These are phyloP conservation scores for Cheilosia grossa DNA, from an alignment of 2,888 invertebrate species.

Conservation along the genomic window DNA sequence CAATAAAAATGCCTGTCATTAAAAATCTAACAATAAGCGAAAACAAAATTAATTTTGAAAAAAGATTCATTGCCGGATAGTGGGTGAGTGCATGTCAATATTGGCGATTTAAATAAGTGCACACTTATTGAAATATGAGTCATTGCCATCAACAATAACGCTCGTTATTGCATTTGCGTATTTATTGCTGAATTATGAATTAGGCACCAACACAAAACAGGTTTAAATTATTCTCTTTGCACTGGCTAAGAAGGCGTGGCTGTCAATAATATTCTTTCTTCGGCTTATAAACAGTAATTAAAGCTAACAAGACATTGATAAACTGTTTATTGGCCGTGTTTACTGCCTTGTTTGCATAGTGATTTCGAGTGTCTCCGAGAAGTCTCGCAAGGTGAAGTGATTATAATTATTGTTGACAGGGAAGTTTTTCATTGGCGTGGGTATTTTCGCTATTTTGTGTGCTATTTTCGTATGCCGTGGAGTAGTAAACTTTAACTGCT, in stretches of 20 bases:
- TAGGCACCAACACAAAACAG: constrained; percentile 26
- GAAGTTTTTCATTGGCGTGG: not conserved
- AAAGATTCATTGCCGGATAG: constrained; percentile 16
- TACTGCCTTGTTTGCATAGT: constrained; percentile 46
- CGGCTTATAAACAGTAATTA: constrained; percentile 34
- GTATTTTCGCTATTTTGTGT: not conserved
- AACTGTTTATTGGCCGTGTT: constrained; percentile 39
- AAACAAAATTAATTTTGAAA: not conserved
- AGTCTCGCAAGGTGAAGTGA: constrained; percentile 1
- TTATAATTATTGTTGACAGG: not conserved
- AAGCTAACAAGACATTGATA: constrained; percentile 49
- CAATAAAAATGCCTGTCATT: constrained; percentile 5
- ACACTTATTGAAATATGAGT: constrained; percentile 29
- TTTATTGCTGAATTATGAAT: constrained; percentile 23
- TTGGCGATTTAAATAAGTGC: constrained; percentile 19
- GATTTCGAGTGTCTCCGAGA: not conserved
- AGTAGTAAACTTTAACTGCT: not conserved
- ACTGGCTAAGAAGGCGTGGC: constrained; percentile 36
- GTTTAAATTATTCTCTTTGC: constrained; percentile 18
- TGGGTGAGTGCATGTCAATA: constrained; percentile 4
- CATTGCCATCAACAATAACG: constrained; percentile 37
- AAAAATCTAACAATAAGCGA: not conserved
- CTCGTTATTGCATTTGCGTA: constrained; percentile 14
- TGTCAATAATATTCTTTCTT: constrained; percentile 16
- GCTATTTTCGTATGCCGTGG: no score